phyloP scores from a whole-genome alignment of 2,888 invertebrate species.

The Cephus sareptanus region DNA sequence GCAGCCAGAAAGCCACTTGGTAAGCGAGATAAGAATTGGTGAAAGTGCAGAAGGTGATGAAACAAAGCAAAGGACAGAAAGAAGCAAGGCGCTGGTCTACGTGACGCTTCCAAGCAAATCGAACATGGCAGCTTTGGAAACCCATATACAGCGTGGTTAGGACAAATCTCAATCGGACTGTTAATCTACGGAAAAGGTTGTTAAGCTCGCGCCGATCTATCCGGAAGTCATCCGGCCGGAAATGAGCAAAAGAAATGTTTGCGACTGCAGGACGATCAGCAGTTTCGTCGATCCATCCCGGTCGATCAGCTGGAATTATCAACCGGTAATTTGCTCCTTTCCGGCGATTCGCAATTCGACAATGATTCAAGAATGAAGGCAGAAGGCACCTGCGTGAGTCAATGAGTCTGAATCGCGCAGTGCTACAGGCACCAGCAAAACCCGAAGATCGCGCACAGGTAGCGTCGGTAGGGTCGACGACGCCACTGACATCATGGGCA shows the following conservation, averaged over 20 bases:
- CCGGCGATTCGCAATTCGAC: not conserved
- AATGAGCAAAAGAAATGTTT: constrained; percentile 8
- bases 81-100: no score
- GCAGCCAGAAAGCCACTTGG: no score
- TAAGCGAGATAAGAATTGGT: no score
- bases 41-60: no score
- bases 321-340: not conserved
- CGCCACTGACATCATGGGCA: not conserved
- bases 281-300: not conserved
- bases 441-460: no score
- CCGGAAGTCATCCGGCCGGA: constrained; percentile 26
- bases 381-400: not conserved
- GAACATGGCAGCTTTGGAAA: not conserved
- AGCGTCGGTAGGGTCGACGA: no score
- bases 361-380: no score
- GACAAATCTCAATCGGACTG: not conserved
- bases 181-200: constrained; percentile 3
- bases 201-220: not conserved
- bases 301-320: not conserved
- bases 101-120: no score
- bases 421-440: no score
- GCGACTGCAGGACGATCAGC: no score
- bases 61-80: no score
- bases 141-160: not conserved
- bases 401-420: no score